phyloP scores from a whole-genome alignment of 1,140 invertebrate species.

The Neomicropteryx cornuta region DNA sequence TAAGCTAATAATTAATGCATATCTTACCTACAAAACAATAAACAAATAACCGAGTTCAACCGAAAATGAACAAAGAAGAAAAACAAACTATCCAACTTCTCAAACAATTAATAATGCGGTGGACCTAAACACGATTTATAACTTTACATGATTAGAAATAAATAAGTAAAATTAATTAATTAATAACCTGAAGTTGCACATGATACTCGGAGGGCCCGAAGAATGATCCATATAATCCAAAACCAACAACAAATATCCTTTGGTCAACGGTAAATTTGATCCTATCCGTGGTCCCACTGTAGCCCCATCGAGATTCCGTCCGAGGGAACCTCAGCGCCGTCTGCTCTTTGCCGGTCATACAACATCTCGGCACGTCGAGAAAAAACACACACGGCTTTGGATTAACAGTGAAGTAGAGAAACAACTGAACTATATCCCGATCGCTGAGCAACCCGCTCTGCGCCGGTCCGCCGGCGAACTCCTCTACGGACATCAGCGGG shows the following conservation, averaged over 20 bases:
- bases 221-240: constrained; percentile 81
- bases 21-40: too few species aligned
- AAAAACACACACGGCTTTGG: constrained; percentile 62
- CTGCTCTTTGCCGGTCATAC: constrained; percentile 74
- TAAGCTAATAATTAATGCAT: too few species aligned
- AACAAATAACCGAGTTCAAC: too few species aligned
- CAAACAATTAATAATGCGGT: too few species aligned
- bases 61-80: too few species aligned
- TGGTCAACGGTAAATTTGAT: constrained; percentile 78
- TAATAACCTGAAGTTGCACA: constrained; percentile 54
- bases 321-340: constrained; percentile 71
- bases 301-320: constrained; percentile 77
- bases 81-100: too few species aligned
- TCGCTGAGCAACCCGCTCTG: constrained; percentile 67
- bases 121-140: too few species aligned
- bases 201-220: constrained; percentile 74
- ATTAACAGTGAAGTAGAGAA: constrained; percentile 74
- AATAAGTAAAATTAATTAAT: too few species aligned
- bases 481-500: constrained; percentile 78
- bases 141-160: too few species aligned
- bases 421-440: constrained; percentile 63
- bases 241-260: constrained; percentile 76
- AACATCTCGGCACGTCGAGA: constrained; percentile 64
- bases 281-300: constrained; percentile 75
- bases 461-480: constrained; percentile 74